These are phyloP conservation scores for Rhagoletis pomonella DNA, from an alignment of 1,140 invertebrate genomes.

Conservation along the genomic window DNA sequence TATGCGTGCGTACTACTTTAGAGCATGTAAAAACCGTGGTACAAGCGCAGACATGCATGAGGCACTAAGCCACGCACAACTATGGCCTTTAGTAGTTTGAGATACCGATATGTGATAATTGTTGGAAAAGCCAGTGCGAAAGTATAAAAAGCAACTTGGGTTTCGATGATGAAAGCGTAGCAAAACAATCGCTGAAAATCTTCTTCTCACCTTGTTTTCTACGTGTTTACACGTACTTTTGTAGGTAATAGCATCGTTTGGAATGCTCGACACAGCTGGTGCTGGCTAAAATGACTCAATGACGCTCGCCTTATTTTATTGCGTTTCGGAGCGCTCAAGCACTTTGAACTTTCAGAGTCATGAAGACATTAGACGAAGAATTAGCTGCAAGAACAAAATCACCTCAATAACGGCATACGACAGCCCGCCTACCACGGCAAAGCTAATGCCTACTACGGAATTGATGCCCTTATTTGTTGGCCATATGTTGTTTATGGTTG, in stretches of 20 bases:
- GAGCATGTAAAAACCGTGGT: not conserved
- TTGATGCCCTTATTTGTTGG: constrained; percentile 7
- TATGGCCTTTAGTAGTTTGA: not conserved
- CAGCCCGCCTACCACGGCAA: not conserved
- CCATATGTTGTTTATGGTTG: constrained; percentile 8
- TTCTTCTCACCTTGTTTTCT: not conserved
- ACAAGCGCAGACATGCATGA: not conserved
- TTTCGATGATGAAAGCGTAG: not conserved
- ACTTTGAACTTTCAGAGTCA: too few species aligned
- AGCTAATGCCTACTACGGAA: not conserved
- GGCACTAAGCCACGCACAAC: too few species aligned
- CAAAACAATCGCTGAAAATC: not conserved
- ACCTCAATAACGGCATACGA: not conserved
- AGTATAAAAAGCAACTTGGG: not conserved
- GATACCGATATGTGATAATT: not conserved
- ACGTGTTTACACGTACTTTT: not conserved
- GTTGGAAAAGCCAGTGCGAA: not conserved
- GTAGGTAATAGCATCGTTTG: not conserved
- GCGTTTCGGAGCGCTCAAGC: too few species aligned
- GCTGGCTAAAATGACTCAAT: not conserved
- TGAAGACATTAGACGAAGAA: too few species aligned
- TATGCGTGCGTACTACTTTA: not conserved
- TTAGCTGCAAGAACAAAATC: too few species aligned
- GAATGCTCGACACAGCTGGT: not conserved
- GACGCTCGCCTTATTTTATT: not conserved